phyloP scores from a whole-genome alignment of 2,888 invertebrate genomes.

The Sinodicranocentrus sp. region DNA sequence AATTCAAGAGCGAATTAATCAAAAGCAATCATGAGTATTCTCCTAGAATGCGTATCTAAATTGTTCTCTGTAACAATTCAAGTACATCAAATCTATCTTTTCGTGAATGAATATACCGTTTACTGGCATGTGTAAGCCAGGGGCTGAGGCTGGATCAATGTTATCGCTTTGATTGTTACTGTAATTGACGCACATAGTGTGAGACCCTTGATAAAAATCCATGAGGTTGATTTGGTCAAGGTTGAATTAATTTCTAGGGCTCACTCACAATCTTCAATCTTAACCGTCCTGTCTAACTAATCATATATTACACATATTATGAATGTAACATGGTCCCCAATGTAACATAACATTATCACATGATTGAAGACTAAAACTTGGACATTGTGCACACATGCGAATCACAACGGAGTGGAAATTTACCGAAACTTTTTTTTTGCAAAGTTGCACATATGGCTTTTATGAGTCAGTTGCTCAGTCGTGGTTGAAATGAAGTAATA shows the following conservation, averaged over 20 bases:
- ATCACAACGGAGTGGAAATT: background rate
- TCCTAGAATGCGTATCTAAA: background rate
- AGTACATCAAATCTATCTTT: background rate
- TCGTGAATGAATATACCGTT: too few relatives aligned
- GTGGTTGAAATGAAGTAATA: too few relatives aligned
- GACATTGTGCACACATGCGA: too few relatives aligned
- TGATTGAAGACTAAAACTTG: too few relatives aligned
- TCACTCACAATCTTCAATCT: background rate
- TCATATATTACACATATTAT: background rate
- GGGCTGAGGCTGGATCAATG: conserved; percentile 56
- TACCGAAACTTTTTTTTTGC: background rate
- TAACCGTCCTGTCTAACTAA: conserved; percentile 14
- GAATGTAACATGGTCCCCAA: too few relatives aligned
- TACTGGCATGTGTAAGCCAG: conserved; percentile 20
- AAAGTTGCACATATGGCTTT: background rate
- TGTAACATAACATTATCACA: too few relatives aligned
- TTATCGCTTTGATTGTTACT: conserved; percentile 51
- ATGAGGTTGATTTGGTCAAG: conserved; percentile 59
- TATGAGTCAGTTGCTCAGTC: too few relatives aligned
- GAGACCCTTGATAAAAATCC: conserved; percentile 39
- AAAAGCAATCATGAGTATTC: background rate
- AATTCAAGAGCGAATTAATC: conserved; percentile 11
- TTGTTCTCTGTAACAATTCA: background rate
- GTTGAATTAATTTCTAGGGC: conserved; percentile 47
- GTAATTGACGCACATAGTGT: conserved; percentile 30